These are phyloP conservation scores for Tragelaphus strepsiceros DNA, from an alignment of 2,113 vertebrate species.

Conservation along the genomic window DNA sequence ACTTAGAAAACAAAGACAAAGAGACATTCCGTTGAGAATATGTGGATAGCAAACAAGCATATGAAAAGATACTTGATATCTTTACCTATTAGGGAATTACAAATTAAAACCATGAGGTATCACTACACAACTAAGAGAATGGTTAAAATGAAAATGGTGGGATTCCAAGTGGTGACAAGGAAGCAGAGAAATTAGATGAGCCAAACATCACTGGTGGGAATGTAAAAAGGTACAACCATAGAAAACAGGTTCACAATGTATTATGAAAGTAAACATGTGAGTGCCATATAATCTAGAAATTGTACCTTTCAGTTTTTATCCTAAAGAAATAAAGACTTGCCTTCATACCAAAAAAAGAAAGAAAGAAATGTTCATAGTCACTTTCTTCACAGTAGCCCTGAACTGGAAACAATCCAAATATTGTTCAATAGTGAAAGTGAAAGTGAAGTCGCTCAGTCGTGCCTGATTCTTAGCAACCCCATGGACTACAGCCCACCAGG, in stretches of 20 bases:
- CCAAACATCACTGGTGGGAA: neutral
- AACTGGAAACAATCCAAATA: neutral
- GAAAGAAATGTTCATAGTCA: neutral
- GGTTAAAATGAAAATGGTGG: neutral
- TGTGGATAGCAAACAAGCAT: neutral
- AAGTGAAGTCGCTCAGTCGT: accelerated
- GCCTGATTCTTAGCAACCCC: too few species aligned
- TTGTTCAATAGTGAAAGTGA: neutral
- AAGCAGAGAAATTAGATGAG: neutral
- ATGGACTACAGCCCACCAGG: too few species aligned
- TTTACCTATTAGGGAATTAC: neutral
- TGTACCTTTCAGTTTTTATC: neutral
- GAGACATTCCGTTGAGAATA: neutral
- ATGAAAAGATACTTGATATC: neutral
- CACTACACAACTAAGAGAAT: neutral
- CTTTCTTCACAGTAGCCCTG: neutral
- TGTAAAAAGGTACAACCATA: neutral
- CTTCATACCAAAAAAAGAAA: neutral
- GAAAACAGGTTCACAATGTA: neutral
- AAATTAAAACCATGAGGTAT: neutral
- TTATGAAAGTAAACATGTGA: neutral
- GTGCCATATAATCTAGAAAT: neutral
- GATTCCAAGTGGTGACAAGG: neutral
- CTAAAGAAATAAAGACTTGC: neutral
- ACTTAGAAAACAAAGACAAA: neutral